A percentile compares a stretch with the other conserved stretches of the same genome.
Conservation (phyloP, 2,888 invertebrate genomes). For the Andrena minutula region DNA sequence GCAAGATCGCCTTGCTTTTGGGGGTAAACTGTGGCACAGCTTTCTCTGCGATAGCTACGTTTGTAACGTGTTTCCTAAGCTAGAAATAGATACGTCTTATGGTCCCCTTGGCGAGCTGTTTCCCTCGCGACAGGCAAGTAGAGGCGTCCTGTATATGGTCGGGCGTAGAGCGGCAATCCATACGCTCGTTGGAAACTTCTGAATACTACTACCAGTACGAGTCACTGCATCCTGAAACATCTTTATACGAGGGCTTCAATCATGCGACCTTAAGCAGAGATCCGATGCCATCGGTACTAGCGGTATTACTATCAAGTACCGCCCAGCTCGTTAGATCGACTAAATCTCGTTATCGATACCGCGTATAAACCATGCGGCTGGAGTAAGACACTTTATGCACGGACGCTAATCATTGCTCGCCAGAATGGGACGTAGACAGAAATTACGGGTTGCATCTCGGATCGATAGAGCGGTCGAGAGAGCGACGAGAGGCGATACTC, state of each 20-base stretch:
- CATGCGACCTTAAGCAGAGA: neutral
- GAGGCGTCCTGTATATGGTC: no score
- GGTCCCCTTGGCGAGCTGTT: no score
- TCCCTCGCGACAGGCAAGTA: no score
- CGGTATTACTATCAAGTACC: constrained; percentile 10
- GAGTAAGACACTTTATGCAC: constrained; percentile 27
- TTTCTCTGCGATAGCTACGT: no score
- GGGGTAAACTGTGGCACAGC: no score
- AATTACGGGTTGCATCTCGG: constrained; percentile 48
- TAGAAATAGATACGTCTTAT: no score
- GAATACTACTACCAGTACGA: no score
- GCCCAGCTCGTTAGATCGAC: constrained; percentile 12
- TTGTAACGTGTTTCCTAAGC: no score
- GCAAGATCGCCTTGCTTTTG: neutral
- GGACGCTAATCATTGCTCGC: constrained; percentile 59
- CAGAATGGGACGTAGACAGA: constrained; percentile 48
- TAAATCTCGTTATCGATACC: constrained; percentile 35
- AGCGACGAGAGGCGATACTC: constrained; percentile 23
- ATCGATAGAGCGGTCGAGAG: constrained; percentile 47
- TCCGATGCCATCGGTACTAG: constrained; percentile 6
- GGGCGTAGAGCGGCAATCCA: no score
- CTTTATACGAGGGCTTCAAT: neutral
- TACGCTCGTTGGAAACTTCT: no score
- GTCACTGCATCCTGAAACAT: neutral
- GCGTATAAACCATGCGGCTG: constrained; percentile 7